Percentiles rank a stretch among this genome's conserved stretches.
phyloP scores from a whole-genome alignment of 2,888 invertebrate species.

The Epistrophella euchroma region DNA sequence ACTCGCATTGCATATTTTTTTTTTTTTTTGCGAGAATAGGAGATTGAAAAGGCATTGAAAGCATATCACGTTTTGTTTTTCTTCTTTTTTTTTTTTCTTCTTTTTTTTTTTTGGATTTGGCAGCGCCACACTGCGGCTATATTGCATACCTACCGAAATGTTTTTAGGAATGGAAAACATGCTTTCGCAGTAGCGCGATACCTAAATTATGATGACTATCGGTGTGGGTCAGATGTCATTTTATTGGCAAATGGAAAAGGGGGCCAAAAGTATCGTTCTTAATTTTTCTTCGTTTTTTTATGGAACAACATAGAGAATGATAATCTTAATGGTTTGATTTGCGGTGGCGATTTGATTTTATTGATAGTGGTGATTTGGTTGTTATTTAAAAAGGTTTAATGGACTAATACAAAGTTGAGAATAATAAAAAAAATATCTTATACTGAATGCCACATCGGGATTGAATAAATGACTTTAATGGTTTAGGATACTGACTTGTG shows the following conservation, averaged over 20 bases:
- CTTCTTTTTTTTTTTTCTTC: too few relatives aligned
- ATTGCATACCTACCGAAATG: conserved; percentile 18
- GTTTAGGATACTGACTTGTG: not conserved
- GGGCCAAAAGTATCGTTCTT: conserved; percentile 8
- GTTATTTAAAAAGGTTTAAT: conserved; percentile 36
- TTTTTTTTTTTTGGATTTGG: conserved; percentile 31
- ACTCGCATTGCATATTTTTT: conserved; percentile 13
- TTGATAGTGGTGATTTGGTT: conserved; percentile 31
- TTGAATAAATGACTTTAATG: conserved; percentile 3
- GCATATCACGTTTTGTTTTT: conserved; percentile 70
- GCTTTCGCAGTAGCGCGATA: conserved; percentile 69
- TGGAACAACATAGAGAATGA: conserved; percentile 10
- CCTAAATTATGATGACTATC: conserved; percentile 64
- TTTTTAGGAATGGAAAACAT: conserved; percentile 58
- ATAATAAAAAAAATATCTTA: not conserved
- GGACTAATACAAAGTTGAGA: not conserved
- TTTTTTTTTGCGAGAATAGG: not conserved
- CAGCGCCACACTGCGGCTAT: conserved; percentile 25
- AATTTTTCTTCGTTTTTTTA: conserved; percentile 16
- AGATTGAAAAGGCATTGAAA: conserved; percentile 55
- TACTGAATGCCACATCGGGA: not conserved
- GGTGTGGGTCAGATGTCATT: conserved; percentile 70
- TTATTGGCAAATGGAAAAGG: conserved; percentile 46
- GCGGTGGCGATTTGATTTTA: conserved; percentile 60
- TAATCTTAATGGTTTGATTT: conserved; percentile 56